phyloP scores from a whole-genome alignment of 2,797 vertebrate genomes.

The Tiaroga cobitis region DNA sequence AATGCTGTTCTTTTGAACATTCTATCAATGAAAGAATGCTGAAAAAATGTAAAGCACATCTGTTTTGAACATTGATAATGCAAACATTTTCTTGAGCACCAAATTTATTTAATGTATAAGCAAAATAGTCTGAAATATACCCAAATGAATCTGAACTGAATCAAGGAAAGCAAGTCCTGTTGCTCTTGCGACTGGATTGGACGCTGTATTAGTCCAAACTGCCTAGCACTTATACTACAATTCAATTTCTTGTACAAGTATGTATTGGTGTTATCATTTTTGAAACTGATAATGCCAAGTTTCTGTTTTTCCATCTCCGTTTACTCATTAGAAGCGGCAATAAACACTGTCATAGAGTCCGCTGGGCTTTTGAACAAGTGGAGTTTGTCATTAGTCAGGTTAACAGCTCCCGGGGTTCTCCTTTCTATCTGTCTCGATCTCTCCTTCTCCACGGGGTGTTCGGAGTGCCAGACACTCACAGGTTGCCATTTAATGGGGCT shows the following conservation, averaged over 20 bases:
- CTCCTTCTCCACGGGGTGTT: constrained; percentile 48
- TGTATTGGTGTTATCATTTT: background rate
- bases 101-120: background rate
- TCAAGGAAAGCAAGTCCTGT: background rate
- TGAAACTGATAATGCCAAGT: background rate
- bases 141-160: background rate
- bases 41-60: background rate
- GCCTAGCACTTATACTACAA: background rate
- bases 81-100: background rate
- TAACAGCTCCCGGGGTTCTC: constrained; percentile 54
- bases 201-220: background rate
- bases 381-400: constrained; percentile 52
- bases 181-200: background rate
- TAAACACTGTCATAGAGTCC: constrained; percentile 46
- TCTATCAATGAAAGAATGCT: background rate
- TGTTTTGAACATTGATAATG: background rate
- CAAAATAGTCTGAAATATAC: background rate
- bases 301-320: background rate
- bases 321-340: constrained; percentile 38
- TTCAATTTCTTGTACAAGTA: background rate
- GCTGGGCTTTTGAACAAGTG: constrained; percentile 41
- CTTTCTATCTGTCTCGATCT: constrained; percentile 35
- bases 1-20: background rate
- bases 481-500: constrained; percentile 73
- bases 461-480: constrained; percentile 61